phyloP scores from a whole-genome alignment of 2,113 vertebrate species.

The Dolichotis patagonum region DNA sequence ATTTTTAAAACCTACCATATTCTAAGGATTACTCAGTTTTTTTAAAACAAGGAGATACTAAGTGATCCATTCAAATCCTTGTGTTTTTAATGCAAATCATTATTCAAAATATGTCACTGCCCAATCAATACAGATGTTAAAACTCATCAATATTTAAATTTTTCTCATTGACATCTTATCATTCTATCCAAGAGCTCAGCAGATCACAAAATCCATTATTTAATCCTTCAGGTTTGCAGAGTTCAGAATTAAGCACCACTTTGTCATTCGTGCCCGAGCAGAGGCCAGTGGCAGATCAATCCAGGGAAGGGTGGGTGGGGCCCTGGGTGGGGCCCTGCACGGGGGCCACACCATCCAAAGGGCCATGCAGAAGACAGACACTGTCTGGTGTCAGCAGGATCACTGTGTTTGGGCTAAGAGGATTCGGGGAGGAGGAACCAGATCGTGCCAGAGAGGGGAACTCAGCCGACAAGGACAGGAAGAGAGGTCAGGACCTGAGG shows the following conservation, averaged over 20 bases:
- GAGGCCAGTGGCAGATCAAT: background rate
- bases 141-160: constrained; percentile 81
- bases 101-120: constrained; percentile 83
- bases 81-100: constrained; percentile 77
- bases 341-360: rapidly evolving
- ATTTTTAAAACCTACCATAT: background rate
- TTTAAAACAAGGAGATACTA: constrained; percentile 61
- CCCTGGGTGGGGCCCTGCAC: rapidly evolving
- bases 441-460: background rate
- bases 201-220: constrained; percentile 79
- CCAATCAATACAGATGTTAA: constrained; percentile 80
- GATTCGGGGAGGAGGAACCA: background rate
- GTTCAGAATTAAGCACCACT: constrained; percentile 70
- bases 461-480: background rate
- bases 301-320: rapidly evolving
- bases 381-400: background rate
- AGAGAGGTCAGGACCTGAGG: background rate
- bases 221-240: constrained; percentile 73
- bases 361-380: too few species aligned
- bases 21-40: constrained; percentile 35
- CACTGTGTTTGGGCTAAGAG: background rate
- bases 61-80: constrained; percentile 58
- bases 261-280: background rate
- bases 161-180: constrained; percentile 77
- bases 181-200: constrained; percentile 51